Percentiles rank a stretch among this genome's conserved stretches.
Conservation (phyloP, 2,113 vertebrate species). For the Plestiodon gilberti region DNA sequence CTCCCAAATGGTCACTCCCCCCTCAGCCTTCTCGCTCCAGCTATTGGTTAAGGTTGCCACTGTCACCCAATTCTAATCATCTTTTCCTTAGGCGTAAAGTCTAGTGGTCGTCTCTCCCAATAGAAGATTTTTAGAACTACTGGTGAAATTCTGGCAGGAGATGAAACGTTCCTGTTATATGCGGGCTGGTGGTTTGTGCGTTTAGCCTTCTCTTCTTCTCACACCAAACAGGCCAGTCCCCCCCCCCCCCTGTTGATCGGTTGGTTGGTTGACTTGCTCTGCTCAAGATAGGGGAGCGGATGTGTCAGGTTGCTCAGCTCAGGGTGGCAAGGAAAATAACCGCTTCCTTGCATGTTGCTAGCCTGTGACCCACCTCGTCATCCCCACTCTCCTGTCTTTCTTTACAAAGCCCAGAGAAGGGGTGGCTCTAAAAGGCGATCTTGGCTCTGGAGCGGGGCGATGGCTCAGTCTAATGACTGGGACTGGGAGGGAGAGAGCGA, state of each 20-base stretch:
- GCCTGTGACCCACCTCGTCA: not conserved
- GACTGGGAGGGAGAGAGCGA: conserved; percentile 84
- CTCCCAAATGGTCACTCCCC: not conserved
- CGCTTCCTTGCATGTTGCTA: not conserved
- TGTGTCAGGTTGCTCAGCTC: not conserved
- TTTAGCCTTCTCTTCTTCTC: not conserved
- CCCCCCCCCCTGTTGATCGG: too few species aligned
- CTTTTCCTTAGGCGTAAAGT: too few species aligned
- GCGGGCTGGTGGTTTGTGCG: not conserved
- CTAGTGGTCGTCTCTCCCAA: not conserved
- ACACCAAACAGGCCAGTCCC: not conserved
- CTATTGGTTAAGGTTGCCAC: not conserved
- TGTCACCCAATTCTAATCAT: not conserved
- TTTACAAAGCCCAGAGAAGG: not conserved
- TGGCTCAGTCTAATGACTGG: conserved; percentile 73
- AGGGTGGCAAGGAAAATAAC: not conserved
- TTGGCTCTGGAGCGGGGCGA: not conserved
- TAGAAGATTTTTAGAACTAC: not conserved
- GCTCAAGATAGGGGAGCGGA: not conserved
- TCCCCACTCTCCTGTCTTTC: not conserved
- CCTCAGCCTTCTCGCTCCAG: not conserved
- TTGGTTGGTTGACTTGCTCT: not conserved
- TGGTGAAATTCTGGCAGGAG: not conserved
- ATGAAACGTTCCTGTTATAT: too few species aligned
- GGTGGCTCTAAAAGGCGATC: not conserved